These are phyloP conservation scores for Polydrusus tereticollis DNA, from an alignment of 2,888 invertebrate genomes.

Conservation along the genomic window DNA sequence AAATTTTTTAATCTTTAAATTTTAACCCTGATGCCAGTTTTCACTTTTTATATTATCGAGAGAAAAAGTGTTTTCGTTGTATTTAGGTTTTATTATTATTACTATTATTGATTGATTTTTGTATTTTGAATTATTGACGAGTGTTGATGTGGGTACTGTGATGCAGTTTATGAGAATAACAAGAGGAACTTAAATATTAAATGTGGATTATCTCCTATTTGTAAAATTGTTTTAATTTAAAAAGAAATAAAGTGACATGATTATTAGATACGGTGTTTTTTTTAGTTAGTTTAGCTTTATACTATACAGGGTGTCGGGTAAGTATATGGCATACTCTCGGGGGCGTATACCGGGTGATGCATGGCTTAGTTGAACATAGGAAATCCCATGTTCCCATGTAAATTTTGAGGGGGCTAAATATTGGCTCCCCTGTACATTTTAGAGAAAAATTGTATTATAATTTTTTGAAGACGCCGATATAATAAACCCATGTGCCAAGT, in stretches of 20 bases:
- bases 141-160: conserved; percentile 66
- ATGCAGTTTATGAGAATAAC: conserved; percentile 61
- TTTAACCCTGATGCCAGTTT: conserved; percentile 35
- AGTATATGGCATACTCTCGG: no score
- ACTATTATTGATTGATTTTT: conserved; percentile 26
- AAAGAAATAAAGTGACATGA: conserved; percentile 62
- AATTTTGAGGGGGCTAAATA: no score
- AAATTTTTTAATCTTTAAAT: conserved; percentile 21
- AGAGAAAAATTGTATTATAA: no score
- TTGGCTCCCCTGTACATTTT: no score
- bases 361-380: no score
- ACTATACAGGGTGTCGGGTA: neutral
- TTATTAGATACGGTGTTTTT: conserved; percentile 38
- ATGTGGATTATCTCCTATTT: conserved; percentile 67
- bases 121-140: conserved; percentile 20
- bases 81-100: conserved; percentile 36
- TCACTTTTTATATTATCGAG: conserved; percentile 30
- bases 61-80: conserved; percentile 31
- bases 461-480: no score
- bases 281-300: neutral
- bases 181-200: conserved; percentile 55
- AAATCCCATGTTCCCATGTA: no score
- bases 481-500: no score
- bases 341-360: no score
- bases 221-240: conserved; percentile 64